phyloP scores from a whole-genome alignment of 2,888 invertebrate genomes.

The Vanessa cardui region DNA sequence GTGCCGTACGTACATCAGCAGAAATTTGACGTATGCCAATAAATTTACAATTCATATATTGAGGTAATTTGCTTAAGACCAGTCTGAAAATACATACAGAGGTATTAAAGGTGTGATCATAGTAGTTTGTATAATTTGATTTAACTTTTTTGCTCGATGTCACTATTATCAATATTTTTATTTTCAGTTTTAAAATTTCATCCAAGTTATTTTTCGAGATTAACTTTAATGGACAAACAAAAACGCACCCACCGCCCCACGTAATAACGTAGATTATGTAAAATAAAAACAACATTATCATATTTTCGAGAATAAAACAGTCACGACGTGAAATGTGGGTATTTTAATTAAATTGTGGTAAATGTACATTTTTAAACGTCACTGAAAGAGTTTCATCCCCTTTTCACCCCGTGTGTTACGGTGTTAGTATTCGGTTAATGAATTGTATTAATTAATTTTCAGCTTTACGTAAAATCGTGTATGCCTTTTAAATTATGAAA shows the following conservation, averaged over 20 bases:
- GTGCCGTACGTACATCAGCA: no score
- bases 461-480: neutral
- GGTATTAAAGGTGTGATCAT: no score
- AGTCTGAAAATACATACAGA: no score
- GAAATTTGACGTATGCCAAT: no score
- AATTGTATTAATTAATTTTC: constrained; percentile 9
- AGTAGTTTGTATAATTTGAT: no score
- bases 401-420: neutral
- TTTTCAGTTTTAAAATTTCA: no score
- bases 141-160: no score
- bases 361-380: constrained; percentile 21
- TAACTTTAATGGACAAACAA: no score
- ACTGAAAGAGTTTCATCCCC: neutral
- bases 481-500: neutral
- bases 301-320: constrained; percentile 2
- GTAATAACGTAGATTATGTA: neutral
- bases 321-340: constrained; percentile 10
- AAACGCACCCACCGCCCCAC: neutral
- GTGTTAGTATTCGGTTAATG: constrained; percentile 11
- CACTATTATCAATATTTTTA: no score
- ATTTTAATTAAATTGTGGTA: constrained; percentile 20
- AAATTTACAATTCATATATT: no score
- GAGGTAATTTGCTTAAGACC: no score
- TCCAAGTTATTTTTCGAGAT: no score
- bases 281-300: constrained; percentile 10